Evolutionary conservation across 2,797 vertebrate species (phyloP).

Genomic region (Odontamblyopus lacepedii): DNA sequence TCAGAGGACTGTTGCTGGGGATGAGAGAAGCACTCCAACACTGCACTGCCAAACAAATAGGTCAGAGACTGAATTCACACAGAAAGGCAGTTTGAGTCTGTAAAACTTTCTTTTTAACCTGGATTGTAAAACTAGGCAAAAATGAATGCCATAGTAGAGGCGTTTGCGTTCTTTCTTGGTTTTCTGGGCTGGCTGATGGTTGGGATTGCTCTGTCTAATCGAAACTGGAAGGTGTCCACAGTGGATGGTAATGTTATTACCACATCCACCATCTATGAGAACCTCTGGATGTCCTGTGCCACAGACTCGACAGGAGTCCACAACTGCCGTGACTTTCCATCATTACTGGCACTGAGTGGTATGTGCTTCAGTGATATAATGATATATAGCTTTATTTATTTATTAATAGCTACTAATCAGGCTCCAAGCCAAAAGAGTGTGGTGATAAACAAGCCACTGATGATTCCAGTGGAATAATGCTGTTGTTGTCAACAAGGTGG

Average conservation of each 20-base stretch:
- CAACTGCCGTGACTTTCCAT: conserved; percentile 83
- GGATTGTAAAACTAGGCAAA: conserved; percentile 23
- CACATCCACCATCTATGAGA: conserved; percentile 84
- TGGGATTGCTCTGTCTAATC: conserved; percentile 77
- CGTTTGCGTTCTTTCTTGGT: conserved; percentile 76
- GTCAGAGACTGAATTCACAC: conserved; percentile 15
- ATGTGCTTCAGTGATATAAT: conserved; percentile 33
- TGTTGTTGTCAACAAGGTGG: no score
- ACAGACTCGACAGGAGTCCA: conserved; percentile 84
- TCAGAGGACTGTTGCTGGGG: conserved; percentile 33
- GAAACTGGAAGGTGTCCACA: conserved; percentile 82
- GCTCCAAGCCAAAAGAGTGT: neutral
- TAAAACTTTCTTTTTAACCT: conserved; percentile 20
- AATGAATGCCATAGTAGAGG: conserved; percentile 76
- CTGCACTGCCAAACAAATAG: conserved; percentile 27
- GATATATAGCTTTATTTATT: conserved; percentile 6
- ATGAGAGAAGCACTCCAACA: conserved; percentile 26
- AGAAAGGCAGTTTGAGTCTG: neutral
- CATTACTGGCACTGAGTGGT: conserved; percentile 65
- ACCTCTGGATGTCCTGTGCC: conserved; percentile 86
- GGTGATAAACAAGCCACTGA: neutral
- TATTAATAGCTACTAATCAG: conserved; percentile 17
- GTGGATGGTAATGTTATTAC: conserved; percentile 86
- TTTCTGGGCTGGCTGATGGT: conserved; percentile 80
- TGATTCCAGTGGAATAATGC: neutral